Conservation (phyloP, 2,113 vertebrate species). For the Micronycteris hirsuta region DNA sequence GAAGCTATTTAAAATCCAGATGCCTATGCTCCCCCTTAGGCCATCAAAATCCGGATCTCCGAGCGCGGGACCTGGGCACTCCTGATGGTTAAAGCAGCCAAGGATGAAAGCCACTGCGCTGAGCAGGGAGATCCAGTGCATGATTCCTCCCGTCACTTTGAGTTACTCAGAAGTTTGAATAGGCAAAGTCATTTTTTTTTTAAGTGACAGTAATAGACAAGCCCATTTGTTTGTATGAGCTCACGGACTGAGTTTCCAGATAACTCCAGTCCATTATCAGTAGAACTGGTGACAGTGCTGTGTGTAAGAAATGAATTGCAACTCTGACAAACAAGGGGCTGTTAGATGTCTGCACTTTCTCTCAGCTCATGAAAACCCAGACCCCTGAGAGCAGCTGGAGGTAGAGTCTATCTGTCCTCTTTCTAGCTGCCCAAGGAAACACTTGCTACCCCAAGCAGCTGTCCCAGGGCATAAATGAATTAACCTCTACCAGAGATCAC, state of each 20-base stretch:
- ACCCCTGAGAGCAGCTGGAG: conserved; percentile 12
- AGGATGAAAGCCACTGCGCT: neutral
- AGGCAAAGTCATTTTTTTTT: neutral
- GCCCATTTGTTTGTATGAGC: neutral
- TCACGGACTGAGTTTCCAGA: neutral
- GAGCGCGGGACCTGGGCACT: no score
- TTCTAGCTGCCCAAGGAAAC: neutral
- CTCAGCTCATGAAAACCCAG: neutral
- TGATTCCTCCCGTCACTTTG: neutral
- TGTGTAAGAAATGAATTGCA: neutral
- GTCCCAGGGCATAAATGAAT: neutral
- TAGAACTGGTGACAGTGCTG: neutral
- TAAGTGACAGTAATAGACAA: neutral
- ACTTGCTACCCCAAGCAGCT: conserved; percentile 47
- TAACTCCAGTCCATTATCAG: neutral
- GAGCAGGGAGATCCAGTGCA: neutral
- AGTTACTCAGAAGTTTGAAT: neutral
- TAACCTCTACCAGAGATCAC: neutral
- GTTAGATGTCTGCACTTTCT: neutral
- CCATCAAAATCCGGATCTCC: neutral
- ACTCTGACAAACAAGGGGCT: neutral
- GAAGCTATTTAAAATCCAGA: neutral
- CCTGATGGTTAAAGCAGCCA: neutral
- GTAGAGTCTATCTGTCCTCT: neutral
- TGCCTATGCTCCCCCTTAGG: neutral